These are phyloP conservation scores for Scaptodrosophila latifasciaeformis DNA, from an alignment of 2,888 invertebrate species.

Conservation along the genomic window DNA sequence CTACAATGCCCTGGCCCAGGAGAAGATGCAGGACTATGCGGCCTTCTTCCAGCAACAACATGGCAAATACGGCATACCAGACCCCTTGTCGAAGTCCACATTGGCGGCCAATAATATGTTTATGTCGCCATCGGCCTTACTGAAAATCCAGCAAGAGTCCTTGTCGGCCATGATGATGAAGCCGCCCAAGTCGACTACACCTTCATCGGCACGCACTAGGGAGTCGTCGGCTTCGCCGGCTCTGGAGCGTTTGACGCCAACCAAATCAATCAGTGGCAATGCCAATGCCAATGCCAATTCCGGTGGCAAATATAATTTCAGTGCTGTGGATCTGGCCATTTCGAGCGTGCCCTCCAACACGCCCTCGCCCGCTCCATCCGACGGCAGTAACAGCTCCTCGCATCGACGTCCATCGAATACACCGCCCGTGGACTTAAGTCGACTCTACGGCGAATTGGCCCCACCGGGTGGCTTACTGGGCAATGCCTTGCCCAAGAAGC, in stretches of 20 bases:
- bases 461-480: constrained; percentile 57
- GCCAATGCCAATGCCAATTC: constrained; percentile 49
- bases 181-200: constrained; percentile 75
- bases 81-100: constrained; percentile 85
- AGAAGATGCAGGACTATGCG: constrained; percentile 76
- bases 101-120: constrained; percentile 87
- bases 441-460: constrained; percentile 70
- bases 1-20: constrained; percentile 74
- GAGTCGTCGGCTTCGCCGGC: constrained; percentile 74
- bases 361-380: constrained; percentile 70
- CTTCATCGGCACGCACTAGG: constrained; percentile 69
- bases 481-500: constrained; percentile 69
- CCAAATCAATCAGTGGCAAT: constrained; percentile 59
- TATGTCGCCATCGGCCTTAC: constrained; percentile 81
- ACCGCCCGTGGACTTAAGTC: constrained; percentile 73
- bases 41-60: constrained; percentile 76
- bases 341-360: constrained; percentile 74
- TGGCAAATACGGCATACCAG: constrained; percentile 78
- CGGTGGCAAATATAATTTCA: constrained; percentile 73
- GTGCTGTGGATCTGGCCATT: constrained; percentile 75
- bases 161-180: constrained; percentile 77
- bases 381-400: constrained; percentile 69
- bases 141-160: constrained; percentile 81
- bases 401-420: constrained; percentile 71
- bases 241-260: constrained; percentile 72